Evolutionary conservation across 2,888 invertebrate species (phyloP).

Genomic region (Nebria brevicollis): DNA sequence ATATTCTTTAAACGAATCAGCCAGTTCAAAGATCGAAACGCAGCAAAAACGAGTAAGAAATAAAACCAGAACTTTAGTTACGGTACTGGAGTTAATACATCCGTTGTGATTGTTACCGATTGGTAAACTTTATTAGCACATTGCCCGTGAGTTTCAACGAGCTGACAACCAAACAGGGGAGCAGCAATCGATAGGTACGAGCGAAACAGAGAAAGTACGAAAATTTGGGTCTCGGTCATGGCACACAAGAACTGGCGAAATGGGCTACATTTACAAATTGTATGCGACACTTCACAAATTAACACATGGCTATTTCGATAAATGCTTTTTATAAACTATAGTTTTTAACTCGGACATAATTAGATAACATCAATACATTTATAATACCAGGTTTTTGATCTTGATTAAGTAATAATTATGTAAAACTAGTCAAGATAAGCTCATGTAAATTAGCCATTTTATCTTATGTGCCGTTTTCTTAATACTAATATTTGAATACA

Average conservation of each 20-base stretch:
- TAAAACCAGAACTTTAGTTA: background rate
- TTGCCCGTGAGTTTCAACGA: background rate
- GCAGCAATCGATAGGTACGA: constrained; percentile 20
- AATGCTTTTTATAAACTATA: background rate
- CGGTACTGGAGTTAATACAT: background rate
- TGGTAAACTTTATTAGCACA: background rate
- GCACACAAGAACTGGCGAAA: background rate
- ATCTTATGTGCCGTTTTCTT: no score
- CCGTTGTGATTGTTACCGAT: background rate
- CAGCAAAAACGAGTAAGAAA: background rate
- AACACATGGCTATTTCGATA: background rate
- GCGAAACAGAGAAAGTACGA: constrained; percentile 28
- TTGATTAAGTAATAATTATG: no score
- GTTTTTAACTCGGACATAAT: background rate
- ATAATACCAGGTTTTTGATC: background rate
- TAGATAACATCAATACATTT: background rate
- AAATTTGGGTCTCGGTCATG: constrained; percentile 33
- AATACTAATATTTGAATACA: no score
- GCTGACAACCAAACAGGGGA: constrained; percentile 19
- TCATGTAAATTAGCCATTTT: no score
- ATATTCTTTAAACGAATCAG: background rate
- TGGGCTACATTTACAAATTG: background rate
- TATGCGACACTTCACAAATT: background rate
- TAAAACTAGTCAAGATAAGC: no score
- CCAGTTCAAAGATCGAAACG: background rate